Evolutionary conservation across 1,140 invertebrate species (phyloP).

Genomic region (Hermetia illucens): DNA sequence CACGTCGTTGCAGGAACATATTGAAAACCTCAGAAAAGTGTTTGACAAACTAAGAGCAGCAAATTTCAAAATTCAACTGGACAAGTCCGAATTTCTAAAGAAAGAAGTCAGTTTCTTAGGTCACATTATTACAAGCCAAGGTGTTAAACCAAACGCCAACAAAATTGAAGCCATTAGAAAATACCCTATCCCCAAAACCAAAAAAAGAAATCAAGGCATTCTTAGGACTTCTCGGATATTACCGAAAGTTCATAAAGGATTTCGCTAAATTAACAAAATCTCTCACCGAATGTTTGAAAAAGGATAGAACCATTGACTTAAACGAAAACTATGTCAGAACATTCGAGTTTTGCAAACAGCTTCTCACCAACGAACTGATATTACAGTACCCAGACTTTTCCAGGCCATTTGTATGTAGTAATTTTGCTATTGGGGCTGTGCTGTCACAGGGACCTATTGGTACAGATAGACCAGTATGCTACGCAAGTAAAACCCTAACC

Average conservation of each 20-base stretch:
- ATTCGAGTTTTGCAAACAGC: slow-evolving; percentile 15
- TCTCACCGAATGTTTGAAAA: slow-evolving; percentile 10
- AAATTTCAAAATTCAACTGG: slow-evolving; percentile 10
- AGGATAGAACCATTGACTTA: slow-evolving; percentile 14
- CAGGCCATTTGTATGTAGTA: slow-evolving; percentile 21
- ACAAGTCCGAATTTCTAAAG: slow-evolving; percentile 15
- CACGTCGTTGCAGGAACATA: slow-evolving; percentile 14
- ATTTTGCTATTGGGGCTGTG: slow-evolving; percentile 20
- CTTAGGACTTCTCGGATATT: slow-evolving; percentile 23
- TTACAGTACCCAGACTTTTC: slow-evolving; percentile 24
- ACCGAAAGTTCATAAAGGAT: slow-evolving; percentile 12
- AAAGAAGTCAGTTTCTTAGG: slow-evolving; percentile 19
- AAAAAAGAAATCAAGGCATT: slow-evolving; percentile 28
- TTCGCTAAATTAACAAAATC: slow-evolving; percentile 18
- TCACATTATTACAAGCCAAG: slow-evolving; percentile 7
- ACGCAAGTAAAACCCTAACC: slow-evolving; percentile 11
- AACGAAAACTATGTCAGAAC: slow-evolving; percentile 9
- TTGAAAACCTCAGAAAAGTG: slow-evolving; percentile 16
- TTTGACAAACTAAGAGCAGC: slow-evolving; percentile 18
- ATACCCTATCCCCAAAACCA: slow-evolving; percentile 18
- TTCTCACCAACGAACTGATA: slow-evolving; percentile 18
- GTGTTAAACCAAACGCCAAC: neutral
- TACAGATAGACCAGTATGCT: slow-evolving; percentile 15
- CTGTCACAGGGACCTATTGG: slow-evolving; percentile 13
- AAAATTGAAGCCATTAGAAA: slow-evolving; percentile 15